A percentile compares a stretch with the other conserved stretches of the same genome.
phyloP scores from a whole-genome alignment of 2,797 vertebrate genomes.

The Danio tinwini region DNA sequence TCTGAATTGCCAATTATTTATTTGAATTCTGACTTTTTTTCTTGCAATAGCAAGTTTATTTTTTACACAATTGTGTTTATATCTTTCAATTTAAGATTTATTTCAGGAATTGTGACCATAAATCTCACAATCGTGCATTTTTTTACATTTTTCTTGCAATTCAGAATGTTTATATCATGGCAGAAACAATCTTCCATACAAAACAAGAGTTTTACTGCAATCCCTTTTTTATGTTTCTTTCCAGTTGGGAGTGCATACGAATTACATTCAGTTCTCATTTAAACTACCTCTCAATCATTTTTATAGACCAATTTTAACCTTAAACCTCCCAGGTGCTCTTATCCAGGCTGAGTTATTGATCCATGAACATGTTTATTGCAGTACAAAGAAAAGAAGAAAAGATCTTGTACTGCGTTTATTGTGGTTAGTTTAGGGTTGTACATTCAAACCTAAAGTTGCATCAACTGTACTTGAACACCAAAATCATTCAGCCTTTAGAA shows the following conservation, averaged over 20 bases:
- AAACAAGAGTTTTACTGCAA: background rate
- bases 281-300: constrained; percentile 59
- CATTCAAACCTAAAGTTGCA: background rate
- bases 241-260: too few relatives aligned
- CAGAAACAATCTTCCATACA: background rate
- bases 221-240: background rate
- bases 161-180: too few relatives aligned
- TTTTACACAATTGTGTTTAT: too few relatives aligned
- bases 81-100: too few relatives aligned
- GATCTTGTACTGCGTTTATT: background rate
- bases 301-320: constrained; percentile 27
- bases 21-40: too few relatives aligned
- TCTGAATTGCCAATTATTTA: too few relatives aligned
- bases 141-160: too few relatives aligned
- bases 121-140: too few relatives aligned
- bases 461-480: background rate
- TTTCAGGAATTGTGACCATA: too few relatives aligned
- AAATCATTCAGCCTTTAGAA: constrained; percentile 1
- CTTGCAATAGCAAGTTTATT: too few relatives aligned
- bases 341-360: background rate
- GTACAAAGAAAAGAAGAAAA: background rate
- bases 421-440: background rate
- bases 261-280: constrained; percentile 8
- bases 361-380: constrained; percentile 11
- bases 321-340: constrained; percentile 23